phyloP scores from a whole-genome alignment of 2,113 vertebrate species.

The Sander lucioperca region DNA sequence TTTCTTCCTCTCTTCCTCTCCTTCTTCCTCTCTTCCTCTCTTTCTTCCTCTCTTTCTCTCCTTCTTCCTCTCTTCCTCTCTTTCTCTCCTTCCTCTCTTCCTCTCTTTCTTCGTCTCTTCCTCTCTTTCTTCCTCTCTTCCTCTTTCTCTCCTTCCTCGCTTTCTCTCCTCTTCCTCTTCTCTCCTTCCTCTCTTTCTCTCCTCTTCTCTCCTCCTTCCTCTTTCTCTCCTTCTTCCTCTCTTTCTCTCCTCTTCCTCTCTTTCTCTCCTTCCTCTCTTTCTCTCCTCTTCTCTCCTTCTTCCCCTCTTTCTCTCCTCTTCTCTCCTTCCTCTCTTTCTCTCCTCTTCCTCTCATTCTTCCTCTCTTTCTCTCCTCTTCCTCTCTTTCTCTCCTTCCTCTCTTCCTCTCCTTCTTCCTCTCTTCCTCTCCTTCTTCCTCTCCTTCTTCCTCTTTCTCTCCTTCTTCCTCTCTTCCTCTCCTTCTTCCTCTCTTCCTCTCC shows the following conservation, averaged over 20 bases:
- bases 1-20: background rate
- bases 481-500: background rate
- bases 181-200: background rate
- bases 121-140: background rate
- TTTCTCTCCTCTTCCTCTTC: too few species aligned
- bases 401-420: background rate
- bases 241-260: background rate
- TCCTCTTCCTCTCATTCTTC: background rate
- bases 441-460: too few species aligned
- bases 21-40: background rate
- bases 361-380: background rate
- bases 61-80: too few species aligned
- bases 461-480: background rate
- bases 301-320: background rate
- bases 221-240: background rate
- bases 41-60: background rate
- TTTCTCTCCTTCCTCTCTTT: background rate
- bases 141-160: too few species aligned
- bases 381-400: background rate
- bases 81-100: background rate
- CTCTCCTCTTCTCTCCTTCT: background rate
- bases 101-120: background rate
- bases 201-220: background rate
- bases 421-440: background rate
- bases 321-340: background rate